Evolutionary conservation across 2,797 vertebrate species (phyloP).

Genomic region (Eutrigla gurnardus): DNA sequence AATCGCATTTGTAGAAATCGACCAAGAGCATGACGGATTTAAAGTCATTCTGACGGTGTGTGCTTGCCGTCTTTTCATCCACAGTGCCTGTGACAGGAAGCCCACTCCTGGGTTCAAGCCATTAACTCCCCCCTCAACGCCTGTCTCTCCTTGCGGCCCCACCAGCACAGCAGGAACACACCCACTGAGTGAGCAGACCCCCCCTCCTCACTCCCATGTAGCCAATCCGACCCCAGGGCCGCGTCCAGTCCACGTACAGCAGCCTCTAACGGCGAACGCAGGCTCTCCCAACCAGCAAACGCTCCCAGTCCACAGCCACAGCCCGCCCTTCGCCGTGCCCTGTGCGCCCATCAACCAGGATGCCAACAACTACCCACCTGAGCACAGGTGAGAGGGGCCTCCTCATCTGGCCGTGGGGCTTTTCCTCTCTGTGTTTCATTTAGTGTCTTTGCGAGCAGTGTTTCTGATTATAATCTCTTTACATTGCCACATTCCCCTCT

Average conservation of each 20-base stretch:
- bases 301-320: constrained; percentile 76
- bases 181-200: constrained; percentile 77
- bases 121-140: constrained; percentile 93
- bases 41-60: neutral
- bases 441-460: neutral
- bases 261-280: constrained; percentile 56
- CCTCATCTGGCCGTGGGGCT: constrained; percentile 21
- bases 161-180: constrained; percentile 78
- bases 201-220: constrained; percentile 71
- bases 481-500: neutral
- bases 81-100: constrained; percentile 98
- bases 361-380: constrained; percentile 88
- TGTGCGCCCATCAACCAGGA: constrained; percentile 87
- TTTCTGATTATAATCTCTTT: neutral
- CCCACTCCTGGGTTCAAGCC: constrained; percentile 93
- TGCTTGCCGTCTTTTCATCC: constrained; percentile 20
- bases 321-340: constrained; percentile 89
- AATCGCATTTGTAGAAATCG: neutral
- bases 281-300: constrained; percentile 68
- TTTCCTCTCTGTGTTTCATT: neutral
- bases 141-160: constrained; percentile 87
- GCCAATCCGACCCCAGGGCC: constrained; percentile 62
- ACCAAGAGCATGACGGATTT: neutral
- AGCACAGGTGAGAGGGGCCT: constrained; percentile 88
- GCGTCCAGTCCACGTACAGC: constrained; percentile 70